phyloP scores from a whole-genome alignment of 2,113 vertebrate species.

The Fregetta grallaria region DNA sequence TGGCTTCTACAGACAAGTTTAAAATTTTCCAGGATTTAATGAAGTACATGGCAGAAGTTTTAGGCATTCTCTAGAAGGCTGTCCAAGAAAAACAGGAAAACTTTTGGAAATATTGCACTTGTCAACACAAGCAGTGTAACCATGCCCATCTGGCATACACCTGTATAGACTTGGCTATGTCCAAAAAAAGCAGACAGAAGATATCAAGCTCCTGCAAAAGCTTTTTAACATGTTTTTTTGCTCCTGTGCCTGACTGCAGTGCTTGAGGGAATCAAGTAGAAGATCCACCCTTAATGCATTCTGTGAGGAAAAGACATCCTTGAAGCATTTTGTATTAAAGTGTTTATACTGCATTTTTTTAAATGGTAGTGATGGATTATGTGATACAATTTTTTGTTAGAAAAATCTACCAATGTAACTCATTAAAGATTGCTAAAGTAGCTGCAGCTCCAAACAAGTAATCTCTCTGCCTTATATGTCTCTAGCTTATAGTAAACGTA shows the following conservation, averaged over 20 bases:
- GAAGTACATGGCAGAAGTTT: slow-evolving; percentile 39
- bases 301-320: neutral
- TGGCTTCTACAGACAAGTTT: slow-evolving; percentile 9
- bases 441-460: neutral
- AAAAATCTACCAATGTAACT: neutral
- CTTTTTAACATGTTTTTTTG: neutral
- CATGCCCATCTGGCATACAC: slow-evolving; percentile 62
- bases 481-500: neutral
- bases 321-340: neutral
- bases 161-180: slow-evolving; percentile 18
- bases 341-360: neutral
- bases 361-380: neutral
- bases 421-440: neutral
- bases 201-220: neutral
- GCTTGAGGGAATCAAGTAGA: neutral
- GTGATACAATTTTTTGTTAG: neutral
- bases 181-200: slow-evolving; percentile 13
- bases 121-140: slow-evolving; percentile 28
- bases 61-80: slow-evolving; percentile 14
- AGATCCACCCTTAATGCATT: neutral
- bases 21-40: slow-evolving; percentile 51
- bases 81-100: slow-evolving; percentile 55
- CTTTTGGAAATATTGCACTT: slow-evolving; percentile 20
- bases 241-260: neutral
- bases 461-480: neutral